A percentile compares a stretch with the other conserved stretches of the same genome.
phyloP scores from a whole-genome alignment of 2,888 invertebrate species.

The Apodemia hepburni region DNA sequence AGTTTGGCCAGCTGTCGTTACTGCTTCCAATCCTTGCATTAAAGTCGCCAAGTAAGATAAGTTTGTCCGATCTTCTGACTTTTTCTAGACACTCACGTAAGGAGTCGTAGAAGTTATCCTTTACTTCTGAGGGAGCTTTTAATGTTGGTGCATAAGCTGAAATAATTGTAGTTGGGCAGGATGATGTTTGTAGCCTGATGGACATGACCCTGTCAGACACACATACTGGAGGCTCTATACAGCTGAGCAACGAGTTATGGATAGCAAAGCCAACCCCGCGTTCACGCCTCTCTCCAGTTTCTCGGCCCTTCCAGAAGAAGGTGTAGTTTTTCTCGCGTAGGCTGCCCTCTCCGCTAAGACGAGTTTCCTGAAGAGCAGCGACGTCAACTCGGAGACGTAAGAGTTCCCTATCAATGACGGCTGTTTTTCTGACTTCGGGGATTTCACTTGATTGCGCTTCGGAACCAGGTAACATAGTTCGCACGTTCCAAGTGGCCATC shows the following conservation, averaged over 20 bases:
- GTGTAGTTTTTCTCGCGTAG: background rate
- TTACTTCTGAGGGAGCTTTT: too few relatives aligned
- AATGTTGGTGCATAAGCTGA: too few relatives aligned
- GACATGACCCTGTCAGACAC: background rate
- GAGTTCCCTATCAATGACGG: background rate
- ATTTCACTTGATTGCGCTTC: too few relatives aligned
- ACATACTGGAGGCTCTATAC: background rate
- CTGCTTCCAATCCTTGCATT: background rate
- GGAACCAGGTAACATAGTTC: background rate
- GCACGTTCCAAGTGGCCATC: background rate
- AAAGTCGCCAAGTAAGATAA: background rate
- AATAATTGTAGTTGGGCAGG: too few relatives aligned
- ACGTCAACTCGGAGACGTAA: background rate
- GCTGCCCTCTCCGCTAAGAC: background rate
- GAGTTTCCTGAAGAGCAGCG: background rate
- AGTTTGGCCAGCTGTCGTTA: background rate
- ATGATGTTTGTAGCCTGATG: too few relatives aligned
- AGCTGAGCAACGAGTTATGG: background rate
- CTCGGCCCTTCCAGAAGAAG: background rate
- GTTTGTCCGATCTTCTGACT: background rate
- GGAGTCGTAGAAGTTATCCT: too few relatives aligned
- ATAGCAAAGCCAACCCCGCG: background rate
- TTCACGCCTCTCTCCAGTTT: background rate
- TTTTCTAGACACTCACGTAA: background rate
- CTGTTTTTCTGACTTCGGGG: background rate